Percentiles rank a stretch among this genome's conserved stretches.
These are phyloP conservation scores for Poecilia gillii DNA, from an alignment of 2,797 vertebrate genomes.

Conservation along the genomic window DNA sequence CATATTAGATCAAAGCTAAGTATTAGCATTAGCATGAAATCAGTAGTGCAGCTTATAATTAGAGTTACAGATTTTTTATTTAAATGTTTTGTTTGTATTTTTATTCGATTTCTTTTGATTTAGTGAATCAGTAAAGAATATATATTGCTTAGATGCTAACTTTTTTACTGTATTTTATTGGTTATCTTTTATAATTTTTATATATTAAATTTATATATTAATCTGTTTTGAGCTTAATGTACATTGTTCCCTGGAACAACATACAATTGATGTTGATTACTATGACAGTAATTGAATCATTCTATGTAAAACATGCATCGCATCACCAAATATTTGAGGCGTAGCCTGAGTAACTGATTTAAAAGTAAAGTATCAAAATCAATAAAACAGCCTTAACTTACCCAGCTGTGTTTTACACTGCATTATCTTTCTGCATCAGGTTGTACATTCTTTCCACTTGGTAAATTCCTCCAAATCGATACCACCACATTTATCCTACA, in stretches of 20 bases:
- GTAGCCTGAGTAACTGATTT: background rate
- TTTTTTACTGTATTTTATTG: background rate
- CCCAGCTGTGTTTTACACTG: background rate
- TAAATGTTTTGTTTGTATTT: background rate
- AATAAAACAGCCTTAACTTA: background rate
- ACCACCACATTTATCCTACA: background rate
- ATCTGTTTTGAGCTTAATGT: background rate
- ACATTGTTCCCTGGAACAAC: background rate
- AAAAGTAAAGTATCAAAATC: background rate
- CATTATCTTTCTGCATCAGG: background rate
- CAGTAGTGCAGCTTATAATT: background rate
- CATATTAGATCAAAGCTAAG: background rate
- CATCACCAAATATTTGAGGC: background rate
- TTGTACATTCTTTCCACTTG: background rate
- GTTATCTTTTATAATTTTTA: background rate
- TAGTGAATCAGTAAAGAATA: background rate
- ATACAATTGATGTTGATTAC: background rate
- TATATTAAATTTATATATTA: background rate
- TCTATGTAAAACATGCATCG: background rate
- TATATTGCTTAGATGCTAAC: background rate
- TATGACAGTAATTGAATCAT: background rate
- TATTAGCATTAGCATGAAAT: background rate
- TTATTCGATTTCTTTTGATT: background rate
- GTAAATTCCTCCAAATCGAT: background rate
- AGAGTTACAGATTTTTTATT: background rate